A percentile compares a stretch with the other conserved stretches of the same genome.
Conservation (phyloP, 1,140 invertebrate species). For the Eulimnadia texana region DNA sequence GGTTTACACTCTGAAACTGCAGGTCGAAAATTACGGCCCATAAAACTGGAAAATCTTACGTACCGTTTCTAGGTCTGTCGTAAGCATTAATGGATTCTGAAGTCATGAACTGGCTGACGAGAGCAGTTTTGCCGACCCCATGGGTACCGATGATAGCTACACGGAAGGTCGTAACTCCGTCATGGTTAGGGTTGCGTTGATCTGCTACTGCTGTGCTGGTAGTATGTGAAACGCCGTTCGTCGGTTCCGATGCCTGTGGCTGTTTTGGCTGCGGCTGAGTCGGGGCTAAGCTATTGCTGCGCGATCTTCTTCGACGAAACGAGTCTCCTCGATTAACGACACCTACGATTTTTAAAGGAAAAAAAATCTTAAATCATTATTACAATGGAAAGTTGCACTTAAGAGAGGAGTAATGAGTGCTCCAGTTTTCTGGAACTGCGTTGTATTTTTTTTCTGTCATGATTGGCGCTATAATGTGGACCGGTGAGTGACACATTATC, state of each 20-base stretch:
- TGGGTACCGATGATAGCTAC: slow-evolving; percentile 70
- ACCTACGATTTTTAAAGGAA: slow-evolving; percentile 37
- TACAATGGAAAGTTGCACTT: not conserved
- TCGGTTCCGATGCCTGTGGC: not conserved
- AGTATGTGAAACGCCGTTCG: not conserved
- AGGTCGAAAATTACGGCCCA: too few species aligned
- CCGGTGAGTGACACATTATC: too few species aligned
- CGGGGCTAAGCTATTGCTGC: slow-evolving; percentile 58
- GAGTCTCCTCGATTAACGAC: slow-evolving; percentile 80
- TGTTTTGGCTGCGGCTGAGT: not conserved
- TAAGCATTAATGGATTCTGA: slow-evolving; percentile 89
- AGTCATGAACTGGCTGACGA: slow-evolving; percentile 84
- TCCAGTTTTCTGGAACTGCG: too few species aligned
- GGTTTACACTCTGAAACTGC: too few species aligned
- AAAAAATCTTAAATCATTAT: slow-evolving; percentile 10
- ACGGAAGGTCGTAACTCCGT: slow-evolving; percentile 38
- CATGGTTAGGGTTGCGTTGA: not conserved
- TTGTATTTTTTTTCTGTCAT: too few species aligned
- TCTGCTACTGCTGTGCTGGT: not conserved
- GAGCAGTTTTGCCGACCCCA: slow-evolving; percentile 78
- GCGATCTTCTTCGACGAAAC: slow-evolving; percentile 56
- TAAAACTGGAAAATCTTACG: too few species aligned
- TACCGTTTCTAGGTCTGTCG: slow-evolving; percentile 52
- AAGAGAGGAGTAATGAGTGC: too few species aligned
- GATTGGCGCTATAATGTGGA: too few species aligned